Percentiles rank a stretch among this genome's conserved stretches.
Evolutionary conservation across 2,888 invertebrate species (phyloP).

Genomic region (Xanthia icteritia): DNA sequence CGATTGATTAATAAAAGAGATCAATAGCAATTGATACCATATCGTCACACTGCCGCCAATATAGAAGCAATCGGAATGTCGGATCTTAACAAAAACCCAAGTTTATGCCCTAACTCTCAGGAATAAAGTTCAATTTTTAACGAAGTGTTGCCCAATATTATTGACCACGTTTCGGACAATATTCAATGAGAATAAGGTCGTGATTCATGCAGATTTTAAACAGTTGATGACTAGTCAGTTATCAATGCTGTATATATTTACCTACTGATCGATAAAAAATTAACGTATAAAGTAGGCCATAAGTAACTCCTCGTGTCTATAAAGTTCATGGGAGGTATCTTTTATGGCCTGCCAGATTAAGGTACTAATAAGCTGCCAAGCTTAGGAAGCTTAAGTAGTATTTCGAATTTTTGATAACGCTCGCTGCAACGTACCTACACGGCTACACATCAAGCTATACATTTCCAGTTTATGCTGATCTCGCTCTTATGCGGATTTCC

Average conservation of each 20-base stretch:
- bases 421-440: background rate
- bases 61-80: slow-evolving; percentile 53
- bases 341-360: background rate
- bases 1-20: slow-evolving; percentile 72
- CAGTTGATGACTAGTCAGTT: background rate
- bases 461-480: no score
- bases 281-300: background rate
- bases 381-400: background rate
- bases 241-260: background rate
- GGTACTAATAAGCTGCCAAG: background rate
- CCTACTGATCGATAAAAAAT: background rate
- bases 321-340: background rate
- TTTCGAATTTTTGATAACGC: background rate
- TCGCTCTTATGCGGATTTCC: no score
- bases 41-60: slow-evolving; percentile 60
- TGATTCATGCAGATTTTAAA: slow-evolving; percentile 55
- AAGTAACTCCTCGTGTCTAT: background rate
- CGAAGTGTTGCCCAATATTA: background rate
- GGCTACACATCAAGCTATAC: no score
- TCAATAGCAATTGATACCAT: slow-evolving; percentile 70
- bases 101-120: slow-evolving; percentile 34
- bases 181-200: slow-evolving; percentile 30
- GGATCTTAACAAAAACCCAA: slow-evolving; percentile 24
- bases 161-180: slow-evolving; percentile 38
- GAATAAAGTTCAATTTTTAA: slow-evolving; percentile 56